Percentiles rank a stretch among this genome's conserved stretches.
Evolutionary conservation across 2,113 vertebrate species (phyloP).

Genomic region (Hyperoodon ampullatus): DNA sequence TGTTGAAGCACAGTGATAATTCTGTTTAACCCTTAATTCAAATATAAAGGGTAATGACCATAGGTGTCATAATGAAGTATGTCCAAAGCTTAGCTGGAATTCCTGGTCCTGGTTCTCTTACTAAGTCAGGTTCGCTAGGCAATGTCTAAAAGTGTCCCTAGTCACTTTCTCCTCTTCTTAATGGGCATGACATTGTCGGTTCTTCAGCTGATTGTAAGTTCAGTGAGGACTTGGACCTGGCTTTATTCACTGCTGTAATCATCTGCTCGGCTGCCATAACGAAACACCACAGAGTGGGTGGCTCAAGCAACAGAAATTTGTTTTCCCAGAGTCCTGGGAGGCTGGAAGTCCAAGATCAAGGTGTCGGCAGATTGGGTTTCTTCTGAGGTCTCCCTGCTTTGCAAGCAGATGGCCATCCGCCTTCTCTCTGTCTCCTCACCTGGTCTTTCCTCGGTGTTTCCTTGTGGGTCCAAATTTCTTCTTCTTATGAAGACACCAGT

Average conservation of each 20-base stretch:
- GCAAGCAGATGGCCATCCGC: rapidly evolving
- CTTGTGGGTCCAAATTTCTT: not conserved
- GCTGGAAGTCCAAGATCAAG: not conserved
- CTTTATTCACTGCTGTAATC: not conserved
- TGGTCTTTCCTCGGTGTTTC: not conserved
- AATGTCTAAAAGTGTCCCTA: not conserved
- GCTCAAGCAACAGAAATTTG: not conserved
- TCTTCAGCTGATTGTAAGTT: not conserved
- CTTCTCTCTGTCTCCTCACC: not conserved
- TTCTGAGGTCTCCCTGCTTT: not conserved
- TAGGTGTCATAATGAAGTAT: rapidly evolving
- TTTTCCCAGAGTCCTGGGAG: not conserved
- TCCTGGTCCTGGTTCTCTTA: not conserved
- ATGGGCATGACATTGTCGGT: not conserved
- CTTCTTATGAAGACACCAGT: not conserved
- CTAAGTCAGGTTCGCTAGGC: not conserved
- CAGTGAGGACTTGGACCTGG: not conserved
- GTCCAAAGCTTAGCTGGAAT: not conserved
- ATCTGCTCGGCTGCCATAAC: too few species aligned
- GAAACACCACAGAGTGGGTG: not conserved
- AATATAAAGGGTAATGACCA: not conserved
- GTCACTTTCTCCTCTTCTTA: not conserved
- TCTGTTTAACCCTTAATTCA: not conserved
- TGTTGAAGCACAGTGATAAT: not conserved
- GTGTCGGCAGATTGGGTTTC: not conserved